These are phyloP conservation scores for Crossocerus cetratus DNA, from an alignment of 2,888 invertebrate species.

Conservation along the genomic window DNA sequence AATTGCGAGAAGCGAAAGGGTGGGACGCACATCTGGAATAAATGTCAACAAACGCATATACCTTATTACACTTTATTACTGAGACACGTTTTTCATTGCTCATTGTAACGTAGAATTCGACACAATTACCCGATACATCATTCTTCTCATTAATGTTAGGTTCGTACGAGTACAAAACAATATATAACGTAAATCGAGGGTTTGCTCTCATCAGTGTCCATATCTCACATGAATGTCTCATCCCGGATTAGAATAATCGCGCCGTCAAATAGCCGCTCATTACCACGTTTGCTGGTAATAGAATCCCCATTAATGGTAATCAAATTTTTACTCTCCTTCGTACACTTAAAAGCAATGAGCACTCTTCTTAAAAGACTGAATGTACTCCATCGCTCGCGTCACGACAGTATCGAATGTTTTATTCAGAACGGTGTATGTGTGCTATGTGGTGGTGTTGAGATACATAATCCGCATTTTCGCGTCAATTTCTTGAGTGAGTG, in stretches of 20 bases:
- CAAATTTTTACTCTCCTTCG: slow-evolving; percentile 35
- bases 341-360: slow-evolving; percentile 50
- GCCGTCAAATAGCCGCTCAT: slow-evolving; percentile 32
- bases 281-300: slow-evolving; percentile 23
- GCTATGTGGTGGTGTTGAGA: slow-evolving; percentile 9
- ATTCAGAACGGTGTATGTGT: slow-evolving; percentile 18
- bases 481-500: slow-evolving; percentile 2
- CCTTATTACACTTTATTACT: slow-evolving; percentile 29
- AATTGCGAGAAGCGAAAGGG: no score
- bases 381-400: slow-evolving; percentile 31
- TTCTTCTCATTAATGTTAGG: slow-evolving; percentile 54
- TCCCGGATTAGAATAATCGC: slow-evolving; percentile 20
- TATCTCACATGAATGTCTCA: slow-evolving; percentile 26
- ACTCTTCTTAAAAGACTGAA: slow-evolving; percentile 31
- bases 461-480: slow-evolving; percentile 21
- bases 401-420: slow-evolving; percentile 26
- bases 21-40: not conserved
- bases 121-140: slow-evolving; percentile 62
- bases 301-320: slow-evolving; percentile 37
- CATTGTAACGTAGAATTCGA: slow-evolving; percentile 32
- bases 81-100: slow-evolving; percentile 25
- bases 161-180: slow-evolving; percentile 73
- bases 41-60: not conserved
- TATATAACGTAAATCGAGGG: slow-evolving; percentile 69
- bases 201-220: slow-evolving; percentile 18